Percentiles rank a stretch among this genome's conserved stretches.
Conservation (phyloP, 2,888 invertebrate species). For the Cylindroiulus punctatus region DNA sequence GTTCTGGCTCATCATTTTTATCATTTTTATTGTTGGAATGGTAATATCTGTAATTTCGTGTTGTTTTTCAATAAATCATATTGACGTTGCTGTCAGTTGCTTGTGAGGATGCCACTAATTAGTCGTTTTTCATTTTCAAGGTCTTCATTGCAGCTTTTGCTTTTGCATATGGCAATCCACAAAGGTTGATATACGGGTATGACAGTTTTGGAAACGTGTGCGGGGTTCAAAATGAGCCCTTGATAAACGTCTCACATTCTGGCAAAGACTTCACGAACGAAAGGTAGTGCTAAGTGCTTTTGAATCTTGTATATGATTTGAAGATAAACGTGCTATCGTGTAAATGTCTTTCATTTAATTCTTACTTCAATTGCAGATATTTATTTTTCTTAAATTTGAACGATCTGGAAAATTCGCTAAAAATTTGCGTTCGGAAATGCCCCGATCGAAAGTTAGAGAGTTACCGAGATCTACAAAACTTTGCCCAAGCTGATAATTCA, state of each 20-base stretch:
- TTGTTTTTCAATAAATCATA: neutral
- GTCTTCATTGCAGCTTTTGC: constrained; percentile 75
- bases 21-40: constrained; percentile 53
- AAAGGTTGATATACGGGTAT: constrained; percentile 87
- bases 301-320: neutral
- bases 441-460: constrained; percentile 68
- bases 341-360: neutral
- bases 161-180: constrained; percentile 86
- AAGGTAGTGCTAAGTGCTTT: constrained; percentile 66
- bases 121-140: constrained; percentile 61
- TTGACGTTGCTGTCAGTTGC: neutral
- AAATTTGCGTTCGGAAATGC: constrained; percentile 90
- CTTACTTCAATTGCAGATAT: constrained; percentile 68
- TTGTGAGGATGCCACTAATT: neutral
- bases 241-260: constrained; percentile 78
- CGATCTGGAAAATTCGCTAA: constrained; percentile 79
- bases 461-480: constrained; percentile 74
- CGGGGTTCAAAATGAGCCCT: constrained; percentile 82
- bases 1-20: constrained; percentile 49
- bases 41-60: neutral
- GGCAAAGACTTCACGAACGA: constrained; percentile 83
- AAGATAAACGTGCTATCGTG: neutral
- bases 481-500: constrained; percentile 78
- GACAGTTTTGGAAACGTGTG: constrained; percentile 96
- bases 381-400: constrained; percentile 85